phyloP scores from a whole-genome alignment of 2,888 invertebrate species.

The Trimorus sp. region DNA sequence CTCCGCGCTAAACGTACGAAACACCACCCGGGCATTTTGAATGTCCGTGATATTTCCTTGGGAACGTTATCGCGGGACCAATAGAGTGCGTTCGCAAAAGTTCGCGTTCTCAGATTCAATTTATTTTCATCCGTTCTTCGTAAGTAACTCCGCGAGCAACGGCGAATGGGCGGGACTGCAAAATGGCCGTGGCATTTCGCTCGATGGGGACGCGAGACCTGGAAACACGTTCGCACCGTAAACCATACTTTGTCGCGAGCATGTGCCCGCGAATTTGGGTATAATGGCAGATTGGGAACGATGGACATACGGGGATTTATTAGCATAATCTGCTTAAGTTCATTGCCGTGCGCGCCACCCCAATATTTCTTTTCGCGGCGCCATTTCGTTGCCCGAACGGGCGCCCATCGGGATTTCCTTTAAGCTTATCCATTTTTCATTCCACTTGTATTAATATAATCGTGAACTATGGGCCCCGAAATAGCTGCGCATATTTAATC shows the following conservation, averaged over 20 bases:
- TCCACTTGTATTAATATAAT: constrained; percentile 48
- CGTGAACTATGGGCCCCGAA: constrained; percentile 37
- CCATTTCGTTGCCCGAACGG: constrained; percentile 47
- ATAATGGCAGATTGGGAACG: constrained; percentile 67
- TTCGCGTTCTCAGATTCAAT: constrained; percentile 62
- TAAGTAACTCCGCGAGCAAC: constrained; percentile 55
- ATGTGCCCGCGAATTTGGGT: constrained; percentile 61
- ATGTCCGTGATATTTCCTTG: constrained; percentile 45
- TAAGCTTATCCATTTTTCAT: constrained; percentile 56
- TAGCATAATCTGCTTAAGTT: constrained; percentile 77
- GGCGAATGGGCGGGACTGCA: constrained; percentile 55
- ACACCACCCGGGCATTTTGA: constrained; percentile 48
- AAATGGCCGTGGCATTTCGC: constrained; percentile 55
- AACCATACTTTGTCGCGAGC: constrained; percentile 70
- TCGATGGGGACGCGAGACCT: constrained; percentile 56
- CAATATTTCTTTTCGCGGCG: constrained; percentile 49
- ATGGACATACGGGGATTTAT: constrained; percentile 76
- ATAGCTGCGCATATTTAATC: constrained; percentile 33
- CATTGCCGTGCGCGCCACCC: constrained; percentile 65
- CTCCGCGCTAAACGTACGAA: constrained; percentile 36
- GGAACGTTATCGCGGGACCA: constrained; percentile 48
- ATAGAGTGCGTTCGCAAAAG: constrained; percentile 50
- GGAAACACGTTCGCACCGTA: constrained; percentile 70
- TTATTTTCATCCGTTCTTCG: constrained; percentile 64
- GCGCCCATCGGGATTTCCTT: constrained; percentile 49